These are phyloP conservation scores for Dendronephthya gigantea DNA, from an alignment of 64 coral and sea anemone genomes.

Conservation along the genomic window DNA sequence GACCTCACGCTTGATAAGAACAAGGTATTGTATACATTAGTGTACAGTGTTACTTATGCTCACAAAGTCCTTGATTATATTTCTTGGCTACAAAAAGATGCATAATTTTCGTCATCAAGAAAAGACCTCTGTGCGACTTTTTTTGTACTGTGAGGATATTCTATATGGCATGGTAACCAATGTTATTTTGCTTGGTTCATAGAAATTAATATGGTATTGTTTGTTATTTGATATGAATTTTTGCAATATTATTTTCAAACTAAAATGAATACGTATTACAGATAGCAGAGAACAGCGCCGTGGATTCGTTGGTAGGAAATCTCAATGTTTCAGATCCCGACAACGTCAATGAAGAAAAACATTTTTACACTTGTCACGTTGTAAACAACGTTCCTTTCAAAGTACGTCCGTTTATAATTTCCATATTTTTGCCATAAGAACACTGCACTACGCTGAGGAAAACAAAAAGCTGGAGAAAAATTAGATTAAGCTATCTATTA, in stretches of 20 bases:
- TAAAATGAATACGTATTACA: constrained; percentile 6
- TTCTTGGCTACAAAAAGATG: too few species aligned
- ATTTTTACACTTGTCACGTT: constrained; percentile 43
- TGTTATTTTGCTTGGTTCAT: too few species aligned
- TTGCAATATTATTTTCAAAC: background rate
- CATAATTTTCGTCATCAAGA: too few species aligned
- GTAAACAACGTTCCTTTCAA: constrained; percentile 51
- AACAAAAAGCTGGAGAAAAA: background rate
- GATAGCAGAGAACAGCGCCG: constrained; percentile 52
- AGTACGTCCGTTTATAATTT: constrained; percentile 15
- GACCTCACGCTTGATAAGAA: constrained; percentile 37
- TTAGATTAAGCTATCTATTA: background rate
- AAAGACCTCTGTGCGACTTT: too few species aligned
- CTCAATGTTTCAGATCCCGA: constrained; percentile 58
- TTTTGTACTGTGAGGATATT: too few species aligned
- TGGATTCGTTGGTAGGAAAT: constrained; percentile 43
- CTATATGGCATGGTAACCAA: too few species aligned
- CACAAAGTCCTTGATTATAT: too few species aligned
- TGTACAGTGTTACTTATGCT: background rate
- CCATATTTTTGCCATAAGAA: too few species aligned
- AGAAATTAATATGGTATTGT: too few species aligned
- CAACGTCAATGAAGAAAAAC: constrained; percentile 41
- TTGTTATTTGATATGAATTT: background rate
- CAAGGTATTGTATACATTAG: constrained; percentile 15
- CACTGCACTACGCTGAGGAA: too few species aligned